Evolutionary conservation across 2,888 invertebrate species (phyloP), one percentile per base, ranked within the genome.

Genomic region (Thereva nobilitata): DNA sequence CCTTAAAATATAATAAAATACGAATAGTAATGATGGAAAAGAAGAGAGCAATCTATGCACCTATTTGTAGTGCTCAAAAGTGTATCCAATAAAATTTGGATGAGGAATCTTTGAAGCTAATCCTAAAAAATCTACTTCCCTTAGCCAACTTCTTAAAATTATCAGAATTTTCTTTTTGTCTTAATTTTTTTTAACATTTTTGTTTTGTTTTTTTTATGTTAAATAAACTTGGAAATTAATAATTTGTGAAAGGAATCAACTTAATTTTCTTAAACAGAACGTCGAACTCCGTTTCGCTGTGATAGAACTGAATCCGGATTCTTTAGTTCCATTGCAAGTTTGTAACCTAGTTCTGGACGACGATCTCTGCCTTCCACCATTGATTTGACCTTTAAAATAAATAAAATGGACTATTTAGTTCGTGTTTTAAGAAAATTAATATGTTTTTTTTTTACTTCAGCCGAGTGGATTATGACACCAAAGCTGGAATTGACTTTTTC

Each of bases 351-450:
- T 76, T 94, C 93, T 0, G 93, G 92, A 66, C 93, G 86, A 10
- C 95, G 84, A 81, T 95, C 95, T 67, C 90, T 85, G 0, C 93
- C 95, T 75, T 91, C 90, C 4, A 94, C 92, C 93, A 96, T 93
- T 0, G 89, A 87, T 75, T 89, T 85, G 0, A 95, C 91, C 88
- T 93, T 82, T 3, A 80, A 75, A 64, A 8, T 2, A 2, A n/a
- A 9, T 47, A 10, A 9, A 47, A 9, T 47, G 4, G 37, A 41
- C 1, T 49, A 49, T 10, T 10, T 3, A 49, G 9, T 49, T 49
- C 9, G 12, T 9, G 12, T 49, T 49, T 49, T 9, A 12, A 44
- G 44, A 44, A 44, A 44, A 8, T 44, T 2, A 9, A 8, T 1
- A 44, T n/a, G n/a, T 44, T n/a, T 6, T 57, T 34, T 44, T 50